Conservation (phyloP, 35 echinoderm and acorn worm species). For the Ophiothrix spiculata region DNA sequence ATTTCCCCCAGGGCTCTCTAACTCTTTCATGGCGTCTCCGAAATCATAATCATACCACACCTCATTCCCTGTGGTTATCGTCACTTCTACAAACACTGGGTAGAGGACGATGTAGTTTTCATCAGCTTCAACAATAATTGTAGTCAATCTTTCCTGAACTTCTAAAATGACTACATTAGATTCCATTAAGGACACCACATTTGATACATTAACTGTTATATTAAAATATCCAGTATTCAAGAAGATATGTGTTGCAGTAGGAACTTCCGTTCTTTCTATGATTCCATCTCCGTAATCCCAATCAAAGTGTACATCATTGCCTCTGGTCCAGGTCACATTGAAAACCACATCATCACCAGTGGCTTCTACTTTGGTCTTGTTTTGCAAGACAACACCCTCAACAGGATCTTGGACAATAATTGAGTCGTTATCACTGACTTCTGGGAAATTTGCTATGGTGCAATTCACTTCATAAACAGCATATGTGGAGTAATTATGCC, state of each 20-base stretch:
- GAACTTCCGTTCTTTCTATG: constrained; percentile 25
- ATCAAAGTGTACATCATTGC: constrained; percentile 65
- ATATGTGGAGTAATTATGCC: constrained; percentile 53
- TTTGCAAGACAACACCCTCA: constrained; percentile 54
- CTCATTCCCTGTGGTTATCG: constrained; percentile 64
- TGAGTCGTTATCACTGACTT: constrained; percentile 36
- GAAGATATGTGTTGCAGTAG: constrained; percentile 42
- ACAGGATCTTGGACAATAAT: constrained; percentile 78
- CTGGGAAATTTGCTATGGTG: constrained; percentile 43
- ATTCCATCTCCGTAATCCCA: constrained; percentile 69
- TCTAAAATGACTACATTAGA: constrained; percentile 48
- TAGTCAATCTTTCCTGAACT: constrained; percentile 63
- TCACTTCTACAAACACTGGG: constrained; percentile 15
- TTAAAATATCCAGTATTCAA: constrained; percentile 34
- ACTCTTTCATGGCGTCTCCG: constrained; percentile 47
- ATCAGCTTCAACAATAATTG: constrained; percentile 12
- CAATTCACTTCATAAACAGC: constrained; percentile 49
- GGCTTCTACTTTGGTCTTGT: constrained; percentile 66
- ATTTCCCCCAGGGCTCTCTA: not conserved
- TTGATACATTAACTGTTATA: constrained; percentile 73
- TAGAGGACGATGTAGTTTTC: constrained; percentile 35
- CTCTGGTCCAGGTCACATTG: constrained; percentile 52
- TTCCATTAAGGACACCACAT: constrained; percentile 78
- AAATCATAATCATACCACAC: constrained; percentile 61
- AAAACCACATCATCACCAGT: constrained; percentile 54